Conservation (phyloP, 2,113 vertebrate species). For the Trichechus manatus region DNA sequence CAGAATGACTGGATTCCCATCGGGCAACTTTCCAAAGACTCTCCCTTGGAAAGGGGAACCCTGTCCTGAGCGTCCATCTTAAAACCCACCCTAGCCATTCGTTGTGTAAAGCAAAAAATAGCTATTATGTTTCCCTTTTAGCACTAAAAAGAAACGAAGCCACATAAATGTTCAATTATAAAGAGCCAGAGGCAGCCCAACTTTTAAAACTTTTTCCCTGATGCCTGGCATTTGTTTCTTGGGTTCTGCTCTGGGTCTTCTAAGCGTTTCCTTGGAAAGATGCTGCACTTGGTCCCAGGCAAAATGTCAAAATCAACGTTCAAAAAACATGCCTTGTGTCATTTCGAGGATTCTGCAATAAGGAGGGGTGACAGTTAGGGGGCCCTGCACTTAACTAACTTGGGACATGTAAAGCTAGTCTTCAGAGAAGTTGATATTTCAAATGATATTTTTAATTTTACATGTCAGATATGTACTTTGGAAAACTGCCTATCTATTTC, state of each 20-base stretch:
- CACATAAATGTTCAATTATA: conserved; percentile 79
- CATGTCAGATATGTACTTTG: conserved; percentile 58
- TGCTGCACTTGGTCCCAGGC: conserved; percentile 86
- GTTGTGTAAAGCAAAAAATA: conserved; percentile 68
- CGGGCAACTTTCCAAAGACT: background rate
- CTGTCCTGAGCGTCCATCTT: conserved; percentile 65
- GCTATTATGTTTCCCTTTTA: conserved; percentile 69
- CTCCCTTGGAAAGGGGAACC: conserved; percentile 55
- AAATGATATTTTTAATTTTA: conserved; percentile 82
- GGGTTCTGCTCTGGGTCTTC: conserved; percentile 84
- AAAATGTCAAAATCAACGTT: conserved; percentile 87
- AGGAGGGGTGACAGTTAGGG: conserved; percentile 69
- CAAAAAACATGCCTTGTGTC: conserved; percentile 80
- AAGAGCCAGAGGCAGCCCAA: conserved; percentile 81
- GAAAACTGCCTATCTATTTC: conserved; percentile 58
- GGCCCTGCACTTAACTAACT: conserved; percentile 74
- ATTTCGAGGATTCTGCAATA: conserved; percentile 82
- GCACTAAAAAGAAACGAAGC: conserved; percentile 77
- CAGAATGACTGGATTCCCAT: background rate
- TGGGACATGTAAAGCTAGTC: conserved; percentile 39
- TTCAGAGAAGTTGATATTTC: conserved; percentile 83
- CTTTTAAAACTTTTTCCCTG: conserved; percentile 72
- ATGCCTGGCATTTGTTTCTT: conserved; percentile 76
- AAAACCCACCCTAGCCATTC: conserved; percentile 59
- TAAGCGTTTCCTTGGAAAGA: conserved; percentile 89